phyloP scores from a whole-genome alignment of 2,113 vertebrate genomes.

The Eulemur rufifrons region DNA sequence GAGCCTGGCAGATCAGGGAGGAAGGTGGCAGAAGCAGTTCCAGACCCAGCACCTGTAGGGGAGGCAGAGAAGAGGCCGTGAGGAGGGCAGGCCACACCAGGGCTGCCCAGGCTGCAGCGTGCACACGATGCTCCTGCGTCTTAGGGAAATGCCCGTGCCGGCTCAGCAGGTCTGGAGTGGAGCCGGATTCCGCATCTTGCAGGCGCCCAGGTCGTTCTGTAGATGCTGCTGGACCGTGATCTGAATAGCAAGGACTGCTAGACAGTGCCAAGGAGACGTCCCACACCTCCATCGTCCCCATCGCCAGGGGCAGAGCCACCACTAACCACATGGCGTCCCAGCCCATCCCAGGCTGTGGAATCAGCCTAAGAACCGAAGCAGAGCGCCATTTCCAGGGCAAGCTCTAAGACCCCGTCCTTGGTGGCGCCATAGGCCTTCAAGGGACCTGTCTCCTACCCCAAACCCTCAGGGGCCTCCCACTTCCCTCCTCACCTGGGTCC shows the following conservation, averaged over 20 bases:
- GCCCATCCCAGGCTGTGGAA: not conserved
- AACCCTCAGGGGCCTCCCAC: not conserved
- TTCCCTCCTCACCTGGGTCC: slow-evolving; percentile 67
- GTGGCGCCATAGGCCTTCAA: not conserved
- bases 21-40: not conserved
- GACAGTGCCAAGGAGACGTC: not conserved
- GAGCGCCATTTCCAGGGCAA: not conserved
- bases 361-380: not conserved
- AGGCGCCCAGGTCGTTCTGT: not conserved
- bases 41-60: not conserved
- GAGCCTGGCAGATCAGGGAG: not conserved
- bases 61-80: not conserved
- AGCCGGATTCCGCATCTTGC: not conserved
- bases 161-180: not conserved
- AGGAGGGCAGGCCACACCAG: not conserved
- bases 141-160: not conserved
- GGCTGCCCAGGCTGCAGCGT: rapidly evolving
- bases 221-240: not conserved
- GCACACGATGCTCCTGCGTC: not conserved
- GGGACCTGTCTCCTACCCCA: not conserved
- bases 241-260: not conserved
- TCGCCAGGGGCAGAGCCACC: not conserved
- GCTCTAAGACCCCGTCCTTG: not conserved
- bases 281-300: not conserved
- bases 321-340: not conserved